phyloP scores from a whole-genome alignment of 2,113 vertebrate species.

The Lycaon pictus region DNA sequence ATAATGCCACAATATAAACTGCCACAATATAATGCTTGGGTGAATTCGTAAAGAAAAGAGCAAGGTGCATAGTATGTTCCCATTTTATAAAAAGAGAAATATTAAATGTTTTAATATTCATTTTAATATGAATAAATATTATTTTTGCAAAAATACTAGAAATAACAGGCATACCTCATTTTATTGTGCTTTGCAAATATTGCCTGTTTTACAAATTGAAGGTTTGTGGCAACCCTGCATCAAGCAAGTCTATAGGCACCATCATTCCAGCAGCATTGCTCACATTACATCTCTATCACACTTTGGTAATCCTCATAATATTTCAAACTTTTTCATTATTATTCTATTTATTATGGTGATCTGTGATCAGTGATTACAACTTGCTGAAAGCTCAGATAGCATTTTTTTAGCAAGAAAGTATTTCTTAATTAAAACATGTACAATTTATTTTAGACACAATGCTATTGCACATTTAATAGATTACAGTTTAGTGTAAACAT shows the following conservation, averaged over 20 bases:
- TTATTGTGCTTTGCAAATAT: neutral
- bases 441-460: neutral
- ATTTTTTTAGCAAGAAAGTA: neutral
- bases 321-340: neutral
- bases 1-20: neutral
- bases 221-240: neutral
- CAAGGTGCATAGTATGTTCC: neutral
- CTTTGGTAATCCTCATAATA: neutral
- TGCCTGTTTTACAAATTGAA: neutral
- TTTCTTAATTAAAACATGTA: neutral
- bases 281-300: neutral
- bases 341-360: neutral
- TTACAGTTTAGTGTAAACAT: neutral
- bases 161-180: neutral
- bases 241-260: neutral
- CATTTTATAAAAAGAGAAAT: neutral
- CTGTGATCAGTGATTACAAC: neutral
- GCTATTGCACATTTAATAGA: neutral
- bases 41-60: neutral
- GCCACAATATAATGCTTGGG: neutral
- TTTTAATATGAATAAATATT: neutral
- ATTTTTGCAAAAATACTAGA: slow-evolving; percentile 7
- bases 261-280: neutral
- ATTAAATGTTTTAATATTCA: neutral
- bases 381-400: neutral